Base-by-base conservation (phyloP, 2,113 vertebrate genomes). In the Neolamprologus tretocephalus region DNA sequence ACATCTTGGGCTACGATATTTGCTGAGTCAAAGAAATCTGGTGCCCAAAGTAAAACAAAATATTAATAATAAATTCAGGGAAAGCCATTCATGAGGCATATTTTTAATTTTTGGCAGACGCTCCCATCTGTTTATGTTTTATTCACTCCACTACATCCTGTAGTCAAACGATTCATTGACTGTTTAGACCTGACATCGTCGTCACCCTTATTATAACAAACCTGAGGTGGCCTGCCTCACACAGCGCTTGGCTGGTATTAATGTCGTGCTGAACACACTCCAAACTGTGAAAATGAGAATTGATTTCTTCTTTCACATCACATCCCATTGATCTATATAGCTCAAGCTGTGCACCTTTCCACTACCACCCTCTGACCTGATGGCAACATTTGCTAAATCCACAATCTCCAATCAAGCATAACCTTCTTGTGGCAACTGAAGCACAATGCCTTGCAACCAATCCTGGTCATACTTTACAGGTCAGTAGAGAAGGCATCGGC, bases 281-380 rank as follows among this genome's bases (percentile, higher is more conserved):
- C 55, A 78, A 79, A 82, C 83, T 42, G 79, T 83, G 79, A 86
- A 84, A 71, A 92, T 61, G 14, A 87, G 28, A 89, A 88, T 84
- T 33, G 17, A 86, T 86, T 89, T 37, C 42, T 37, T 37, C 26
- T 51, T 75, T 31, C 33, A 84, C 23, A 51, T 79, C 57, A 33
- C 57, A 47, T 73, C 31, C 2, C 2, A 14, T 83, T 84, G 66
- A 90, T 81, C n/a, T 33, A 5, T 63, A 33, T 10, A 83, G 9
- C 12, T 51, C 73, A 66, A 42, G 51, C 55, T 45, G n/a, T 7
- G 57, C 86, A 83, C 54, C 66, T 83, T 7, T 83, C 83, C 80
- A 31, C 81, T 61, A 33, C 28, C 37, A 47, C n/a, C 55, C 26
- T 42, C 47, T 6, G 11, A 19, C 37, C 23, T 68, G 16, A 82